Percentiles rank a stretch among this genome's conserved stretches.
Evolutionary conservation across 2,797 vertebrate species (phyloP).

Genomic region (Cichlasoma orientale): DNA sequence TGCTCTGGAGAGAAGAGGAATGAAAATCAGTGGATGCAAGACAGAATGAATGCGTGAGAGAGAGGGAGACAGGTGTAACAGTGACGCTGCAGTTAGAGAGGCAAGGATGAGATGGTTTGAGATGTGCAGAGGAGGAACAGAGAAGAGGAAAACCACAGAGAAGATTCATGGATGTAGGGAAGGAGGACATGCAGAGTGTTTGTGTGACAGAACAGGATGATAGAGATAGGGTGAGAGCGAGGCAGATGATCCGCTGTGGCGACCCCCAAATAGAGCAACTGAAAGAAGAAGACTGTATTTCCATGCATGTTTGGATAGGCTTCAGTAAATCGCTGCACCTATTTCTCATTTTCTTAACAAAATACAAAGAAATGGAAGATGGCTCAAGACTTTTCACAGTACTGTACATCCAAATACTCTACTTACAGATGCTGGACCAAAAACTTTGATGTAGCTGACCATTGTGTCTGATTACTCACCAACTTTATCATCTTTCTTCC

Average conservation of each 20-base stretch:
- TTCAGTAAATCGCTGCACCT: too few species aligned
- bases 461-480: conserved; percentile 52
- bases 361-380: background rate
- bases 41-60: background rate
- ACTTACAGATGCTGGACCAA: background rate
- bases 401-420: background rate
- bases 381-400: background rate
- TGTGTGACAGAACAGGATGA: background rate
- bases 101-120: background rate
- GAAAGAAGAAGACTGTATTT: too few species aligned
- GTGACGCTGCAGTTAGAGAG: background rate
- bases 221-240: background rate
- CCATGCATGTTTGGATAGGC: too few species aligned
- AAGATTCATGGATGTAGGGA: background rate
- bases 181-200: background rate
- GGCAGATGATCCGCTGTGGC: background rate
- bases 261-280: background rate
- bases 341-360: background rate
- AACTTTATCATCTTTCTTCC: conserved; percentile 36
- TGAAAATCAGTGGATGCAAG: too few species aligned
- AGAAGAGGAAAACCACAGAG: background rate
- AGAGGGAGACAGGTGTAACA: background rate
- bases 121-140: background rate
- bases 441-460: background rate
- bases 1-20: too few species aligned